These are phyloP conservation scores for Lasioglossum zephyrum DNA, from an alignment of 2,888 invertebrate genomes.

Conservation along the genomic window DNA sequence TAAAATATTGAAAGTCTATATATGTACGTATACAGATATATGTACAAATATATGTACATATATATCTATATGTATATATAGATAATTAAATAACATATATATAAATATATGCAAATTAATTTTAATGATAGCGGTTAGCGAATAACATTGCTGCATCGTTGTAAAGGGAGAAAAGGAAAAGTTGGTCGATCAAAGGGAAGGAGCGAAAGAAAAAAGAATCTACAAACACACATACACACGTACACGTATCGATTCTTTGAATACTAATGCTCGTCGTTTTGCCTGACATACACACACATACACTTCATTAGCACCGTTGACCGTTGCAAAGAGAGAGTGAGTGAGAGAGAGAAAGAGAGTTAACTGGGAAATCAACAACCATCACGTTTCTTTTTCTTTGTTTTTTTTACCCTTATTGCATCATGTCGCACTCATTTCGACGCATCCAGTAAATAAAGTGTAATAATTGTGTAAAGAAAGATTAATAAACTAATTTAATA, in stretches of 20 bases:
- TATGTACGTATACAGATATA: slow-evolving; percentile 75
- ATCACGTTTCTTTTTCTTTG: slow-evolving; percentile 52
- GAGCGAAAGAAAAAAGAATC: slow-evolving; percentile 43
- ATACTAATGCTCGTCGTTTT: slow-evolving; percentile 64
- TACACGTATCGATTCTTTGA: slow-evolving; percentile 49
- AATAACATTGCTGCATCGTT: slow-evolving; percentile 71
- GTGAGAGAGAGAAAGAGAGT: background rate
- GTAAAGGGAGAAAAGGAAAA: slow-evolving; percentile 69
- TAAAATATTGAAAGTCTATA: slow-evolving; percentile 81
- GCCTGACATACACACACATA: slow-evolving; percentile 64
- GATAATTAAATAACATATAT: slow-evolving; percentile 48
- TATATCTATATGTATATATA: slow-evolving; percentile 50
- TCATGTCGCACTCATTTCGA: slow-evolving; percentile 69
- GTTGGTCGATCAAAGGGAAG: slow-evolving; percentile 52
- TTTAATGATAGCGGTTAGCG: slow-evolving; percentile 75
- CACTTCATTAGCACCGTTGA: slow-evolving; percentile 58
- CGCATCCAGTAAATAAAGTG: slow-evolving; percentile 74
- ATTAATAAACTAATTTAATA: slow-evolving; percentile 74
- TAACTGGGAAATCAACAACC: slow-evolving; percentile 45
- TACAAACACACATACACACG: background rate
- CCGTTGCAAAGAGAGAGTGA: slow-evolving; percentile 53
- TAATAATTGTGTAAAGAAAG: slow-evolving; percentile 80
- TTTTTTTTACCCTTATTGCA: slow-evolving; percentile 63
- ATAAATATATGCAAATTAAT: slow-evolving; percentile 70
- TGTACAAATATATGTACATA: slow-evolving; percentile 51